Evolutionary conservation across 2,888 invertebrate genomes (phyloP), one percentile per base, ranked within the genome.

Genomic region (Bursaphelenchus okinawaensis): DNA sequence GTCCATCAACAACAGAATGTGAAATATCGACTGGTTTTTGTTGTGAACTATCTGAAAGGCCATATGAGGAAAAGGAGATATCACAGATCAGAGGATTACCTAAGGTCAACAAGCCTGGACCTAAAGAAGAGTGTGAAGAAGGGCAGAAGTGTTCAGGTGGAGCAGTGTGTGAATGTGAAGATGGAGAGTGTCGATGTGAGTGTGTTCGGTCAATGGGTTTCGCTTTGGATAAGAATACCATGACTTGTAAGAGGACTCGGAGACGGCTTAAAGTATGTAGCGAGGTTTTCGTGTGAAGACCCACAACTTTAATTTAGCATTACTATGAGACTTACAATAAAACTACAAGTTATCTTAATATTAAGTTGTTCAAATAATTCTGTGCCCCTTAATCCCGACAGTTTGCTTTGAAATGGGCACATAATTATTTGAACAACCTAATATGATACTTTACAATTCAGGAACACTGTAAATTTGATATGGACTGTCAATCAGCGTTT

Each of bases 401-500:
- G n/a, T n/a, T n/a, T n/a, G n/a, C n/a, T n/a, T n/a, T n/a, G n/a
- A n/a, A n/a, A n/a, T n/a, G n/a, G n/a, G n/a, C n/a, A n/a, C n/a
- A n/a, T n/a, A n/a, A n/a, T n/a, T n/a, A n/a, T n/a, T n/a, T n/a
- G n/a, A n/a, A n/a, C n/a, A n/a, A n/a, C n/a, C n/a, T n/a, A n/a
- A n/a, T n/a, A n/a, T n/a, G n/a, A n/a, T n/a, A n/a, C n/a, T n/a
- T n/a, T n/a, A n/a, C n/a, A n/a, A n/a, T 72, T 26, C 52, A 73
- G 73, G 79, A 79, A 59, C 76, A 77, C 66, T 79, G 80, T 67
- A 73, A 71, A 55, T 72, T 70, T 7, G 80, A 79, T 56, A 66
- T 78, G 70, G 80, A 79, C 63, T 79, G 80, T 65, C 75, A 75
- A 4, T 74, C 80, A 7, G 80, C 80, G 9, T 79, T 76, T 63